These are phyloP conservation scores for Heteromormyrus szaboi DNA, from an alignment of 2,797 vertebrate species.

Conservation along the genomic window DNA sequence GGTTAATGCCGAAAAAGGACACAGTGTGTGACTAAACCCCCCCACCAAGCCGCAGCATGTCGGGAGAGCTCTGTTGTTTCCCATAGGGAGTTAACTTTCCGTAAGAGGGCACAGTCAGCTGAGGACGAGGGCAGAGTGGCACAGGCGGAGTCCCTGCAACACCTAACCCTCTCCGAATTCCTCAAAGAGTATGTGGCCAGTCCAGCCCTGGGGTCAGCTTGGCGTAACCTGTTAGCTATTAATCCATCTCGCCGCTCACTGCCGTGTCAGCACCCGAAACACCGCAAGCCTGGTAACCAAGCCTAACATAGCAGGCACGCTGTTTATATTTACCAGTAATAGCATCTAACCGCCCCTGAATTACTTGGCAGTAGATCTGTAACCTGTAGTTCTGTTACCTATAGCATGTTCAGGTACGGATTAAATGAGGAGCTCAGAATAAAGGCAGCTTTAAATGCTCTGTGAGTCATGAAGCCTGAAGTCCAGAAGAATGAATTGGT, in stretches of 20 bases:
- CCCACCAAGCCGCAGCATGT: conserved; percentile 33
- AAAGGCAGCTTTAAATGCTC: not conserved
- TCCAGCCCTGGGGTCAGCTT: conserved; percentile 28
- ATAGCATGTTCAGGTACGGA: not conserved
- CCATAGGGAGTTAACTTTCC: conserved; percentile 66
- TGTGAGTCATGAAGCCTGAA: not conserved
- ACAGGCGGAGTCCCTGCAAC: conserved; percentile 67
- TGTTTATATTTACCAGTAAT: not conserved
- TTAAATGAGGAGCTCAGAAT: not conserved
- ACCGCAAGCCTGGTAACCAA: conserved; percentile 37
- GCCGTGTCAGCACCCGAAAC: conserved; percentile 30
- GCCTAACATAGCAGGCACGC: conserved; percentile 9
- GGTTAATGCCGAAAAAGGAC: conserved; percentile 26
- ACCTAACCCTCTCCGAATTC: conserved; percentile 74
- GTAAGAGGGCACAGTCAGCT: conserved; percentile 65
- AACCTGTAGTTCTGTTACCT: not conserved
- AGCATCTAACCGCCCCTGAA: conserved; percentile 32
- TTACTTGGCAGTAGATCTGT: conserved; percentile 27
- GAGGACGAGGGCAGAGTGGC: conserved; percentile 65
- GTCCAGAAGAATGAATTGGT: not conserved
- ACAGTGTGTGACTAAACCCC: conserved; percentile 32
- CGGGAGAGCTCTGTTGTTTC: conserved; percentile 54
- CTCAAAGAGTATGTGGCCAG: conserved; percentile 73
- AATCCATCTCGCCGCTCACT: not conserved
- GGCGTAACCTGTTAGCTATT: conserved; percentile 40